Evolutionary conservation across 1,140 invertebrate species (phyloP), one percentile per base, ranked within the genome.

Genomic region (Meteorus sp.): DNA sequence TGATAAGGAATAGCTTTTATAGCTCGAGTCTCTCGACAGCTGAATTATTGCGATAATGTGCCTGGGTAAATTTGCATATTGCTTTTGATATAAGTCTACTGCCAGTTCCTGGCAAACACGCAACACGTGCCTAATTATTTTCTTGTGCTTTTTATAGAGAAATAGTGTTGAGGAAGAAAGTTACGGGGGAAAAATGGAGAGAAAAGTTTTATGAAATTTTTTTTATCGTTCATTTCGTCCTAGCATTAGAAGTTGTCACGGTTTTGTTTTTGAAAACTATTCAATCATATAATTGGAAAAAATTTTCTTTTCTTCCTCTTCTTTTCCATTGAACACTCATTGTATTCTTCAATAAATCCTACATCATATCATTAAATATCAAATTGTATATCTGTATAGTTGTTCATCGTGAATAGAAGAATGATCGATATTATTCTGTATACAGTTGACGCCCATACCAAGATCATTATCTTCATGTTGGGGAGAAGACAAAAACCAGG

Each of bases 71-170:
- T 63, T 63, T 60, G 61, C 61, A 63, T 63, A 63, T 53, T 56
- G 41, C 41, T 56, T 37, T 35, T 59, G 23, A 27, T 56, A 53
- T 41, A 61, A 43, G 29, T 50, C 39, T 9, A 37, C 13, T 48
- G 33, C 41, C 41, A 35, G 39, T 43, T 55, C 50, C 55, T 39
- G 25, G 13, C 43, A 44, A 58, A 56, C 72, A 74, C 67, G 72
- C 71, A 72, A 74, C 63, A 67, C 66, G 65, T 68, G 61, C 54
- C 65, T 73, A 69, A 73, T 73, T 72, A 73, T 68, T 67, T 70
- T 63, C 45, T 60, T 50, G 11, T 45, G 7, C 48, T 41, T 35
- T 27, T 11, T 15, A 35, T 6, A 1, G 41, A 4, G 35, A 39
- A 13, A 13, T 3, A n/a, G 15, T 6, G 11, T 11, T 6, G 11